A percentile compares a stretch with the other conserved stretches of the same genome.
These are phyloP conservation scores for Neolamprologus caudopunctatus DNA, from an alignment of 2,113 vertebrate genomes.

Conservation along the genomic window DNA sequence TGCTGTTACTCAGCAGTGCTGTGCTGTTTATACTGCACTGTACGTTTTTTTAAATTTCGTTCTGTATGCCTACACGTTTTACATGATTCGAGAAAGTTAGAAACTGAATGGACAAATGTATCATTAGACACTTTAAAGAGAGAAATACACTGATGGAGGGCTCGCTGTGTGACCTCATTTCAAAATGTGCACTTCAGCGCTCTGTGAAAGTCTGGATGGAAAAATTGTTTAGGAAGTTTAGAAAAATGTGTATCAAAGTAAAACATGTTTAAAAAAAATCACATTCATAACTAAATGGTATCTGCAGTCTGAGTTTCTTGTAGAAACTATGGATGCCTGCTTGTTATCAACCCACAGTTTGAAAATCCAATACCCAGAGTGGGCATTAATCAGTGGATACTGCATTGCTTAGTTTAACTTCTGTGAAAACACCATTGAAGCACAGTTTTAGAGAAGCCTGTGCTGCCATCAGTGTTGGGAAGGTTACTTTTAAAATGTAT, in stretches of 20 bases:
- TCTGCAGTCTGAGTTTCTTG: not conserved
- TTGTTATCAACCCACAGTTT: not conserved
- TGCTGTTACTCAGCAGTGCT: not conserved
- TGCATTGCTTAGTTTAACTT: not conserved
- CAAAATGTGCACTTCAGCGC: not conserved
- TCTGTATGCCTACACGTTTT: not conserved
- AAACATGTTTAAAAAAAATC: not conserved
- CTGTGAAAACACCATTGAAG: not conserved
- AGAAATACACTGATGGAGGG: not conserved
- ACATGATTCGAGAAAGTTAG: not conserved
- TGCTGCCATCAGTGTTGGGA: too few species aligned
- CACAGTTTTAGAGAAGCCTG: not conserved
- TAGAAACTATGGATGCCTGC: not conserved
- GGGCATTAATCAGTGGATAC: not conserved
- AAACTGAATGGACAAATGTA: not conserved
- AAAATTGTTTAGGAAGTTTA: not conserved
- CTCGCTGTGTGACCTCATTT: not conserved
- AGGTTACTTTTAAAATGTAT: too few species aligned
- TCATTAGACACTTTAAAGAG: not conserved
- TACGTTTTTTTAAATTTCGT: rapidly evolving
- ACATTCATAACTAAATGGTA: not conserved
- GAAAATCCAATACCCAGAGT: not conserved
- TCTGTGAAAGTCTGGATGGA: not conserved
- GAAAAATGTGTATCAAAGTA: not conserved
- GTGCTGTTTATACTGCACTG: not conserved